These are phyloP conservation scores for Octomys mimax DNA, from an alignment of 2,797 vertebrate genomes.

Conservation along the genomic window DNA sequence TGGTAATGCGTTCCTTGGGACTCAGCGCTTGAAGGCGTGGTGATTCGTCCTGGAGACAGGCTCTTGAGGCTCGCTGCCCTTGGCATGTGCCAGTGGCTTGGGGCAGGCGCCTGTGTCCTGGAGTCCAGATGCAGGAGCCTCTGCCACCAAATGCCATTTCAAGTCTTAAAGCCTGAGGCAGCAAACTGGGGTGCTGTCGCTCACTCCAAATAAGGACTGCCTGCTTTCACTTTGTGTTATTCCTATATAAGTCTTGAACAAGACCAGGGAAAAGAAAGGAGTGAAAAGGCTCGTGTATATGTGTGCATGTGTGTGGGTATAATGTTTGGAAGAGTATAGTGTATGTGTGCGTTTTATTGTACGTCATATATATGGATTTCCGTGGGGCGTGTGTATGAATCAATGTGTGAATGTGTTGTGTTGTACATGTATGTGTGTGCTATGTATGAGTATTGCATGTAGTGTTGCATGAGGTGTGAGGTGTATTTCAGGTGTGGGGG, in stretches of 20 bases:
- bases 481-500: accelerated
- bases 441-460: not conserved
- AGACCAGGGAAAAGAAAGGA: not conserved
- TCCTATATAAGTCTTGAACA: not conserved
- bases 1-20: not conserved
- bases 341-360: too few species aligned
- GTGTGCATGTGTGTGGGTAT: not conserved
- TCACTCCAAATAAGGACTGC: too few species aligned
- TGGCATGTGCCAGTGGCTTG: too few species aligned
- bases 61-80: not conserved
- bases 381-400: not conserved
- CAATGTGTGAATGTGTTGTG: not conserved
- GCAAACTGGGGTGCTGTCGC: not conserved
- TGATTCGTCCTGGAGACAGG: not conserved
- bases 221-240: not conserved
- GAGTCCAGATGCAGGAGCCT: not conserved
- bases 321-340: too few species aligned
- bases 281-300: not conserved
- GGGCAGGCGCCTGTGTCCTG: not conserved
- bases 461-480: not conserved
- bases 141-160: too few species aligned
- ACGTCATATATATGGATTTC: not conserved
- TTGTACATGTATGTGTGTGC: not conserved
- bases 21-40: not conserved
- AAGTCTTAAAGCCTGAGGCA: accelerated